These are phyloP conservation scores for Ctenodactylus gundi DNA, from an alignment of 2,113 vertebrate genomes.

Conservation along the genomic window DNA sequence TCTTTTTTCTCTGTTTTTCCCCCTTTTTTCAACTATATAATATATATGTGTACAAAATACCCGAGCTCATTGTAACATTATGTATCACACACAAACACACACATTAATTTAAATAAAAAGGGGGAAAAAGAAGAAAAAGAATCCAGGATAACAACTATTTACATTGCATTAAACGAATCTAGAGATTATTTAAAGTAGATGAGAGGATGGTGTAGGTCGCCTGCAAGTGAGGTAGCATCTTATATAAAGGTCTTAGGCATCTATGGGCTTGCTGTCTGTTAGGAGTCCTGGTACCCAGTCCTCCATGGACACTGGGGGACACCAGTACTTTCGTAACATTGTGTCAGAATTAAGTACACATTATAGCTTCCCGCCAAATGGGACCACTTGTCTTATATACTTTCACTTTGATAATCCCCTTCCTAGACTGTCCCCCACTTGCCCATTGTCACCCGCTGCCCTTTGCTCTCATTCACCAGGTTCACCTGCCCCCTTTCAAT, in stretches of 20 bases:
- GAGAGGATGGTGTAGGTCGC: no score
- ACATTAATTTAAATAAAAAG: no score
- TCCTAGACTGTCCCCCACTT: no score
- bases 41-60: no score
- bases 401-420: not conserved
- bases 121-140: no score
- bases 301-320: no score
- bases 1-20: not conserved
- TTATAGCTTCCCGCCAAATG: not conserved
- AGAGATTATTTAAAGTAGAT: not conserved
- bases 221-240: not conserved
- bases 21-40: not conserved
- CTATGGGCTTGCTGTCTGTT: not conserved
- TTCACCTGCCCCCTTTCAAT: no score
- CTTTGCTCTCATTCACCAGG: no score
- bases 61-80: no score
- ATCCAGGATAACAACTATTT: not conserved
- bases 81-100: no score
- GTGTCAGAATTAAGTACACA: not conserved
- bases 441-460: no score
- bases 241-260: not conserved
- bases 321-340: fast-evolving
- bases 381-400: not conserved
- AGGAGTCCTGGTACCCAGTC: not conserved
- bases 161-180: no score